Conservation (phyloP, 2,113 vertebrate species). For the Ammodytes dubius region DNA sequence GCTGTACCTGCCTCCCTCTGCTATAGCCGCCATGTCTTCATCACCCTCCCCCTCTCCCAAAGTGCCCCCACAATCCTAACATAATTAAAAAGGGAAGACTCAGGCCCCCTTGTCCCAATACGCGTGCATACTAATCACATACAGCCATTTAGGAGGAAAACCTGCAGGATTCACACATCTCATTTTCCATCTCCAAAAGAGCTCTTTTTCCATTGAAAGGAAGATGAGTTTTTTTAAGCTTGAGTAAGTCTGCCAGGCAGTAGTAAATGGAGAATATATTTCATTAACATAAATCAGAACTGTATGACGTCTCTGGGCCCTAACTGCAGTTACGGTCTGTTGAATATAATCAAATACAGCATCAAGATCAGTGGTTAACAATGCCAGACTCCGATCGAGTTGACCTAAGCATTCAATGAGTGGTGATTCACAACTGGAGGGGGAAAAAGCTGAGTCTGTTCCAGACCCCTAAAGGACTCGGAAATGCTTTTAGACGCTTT, state of each 20-base stretch:
- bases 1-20: constrained; percentile 50
- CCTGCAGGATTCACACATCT: constrained; percentile 79
- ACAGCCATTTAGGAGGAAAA: constrained; percentile 74
- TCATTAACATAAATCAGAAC: constrained; percentile 82
- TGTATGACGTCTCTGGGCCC: constrained; percentile 62
- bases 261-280: constrained; percentile 78
- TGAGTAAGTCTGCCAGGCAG: constrained; percentile 75
- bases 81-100: constrained; percentile 78
- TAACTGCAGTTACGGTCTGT: constrained; percentile 65
- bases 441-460: constrained; percentile 29
- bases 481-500: constrained; percentile 12
- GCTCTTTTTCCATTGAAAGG: constrained; percentile 77
- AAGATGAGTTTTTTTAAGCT: constrained; percentile 81
- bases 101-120: constrained; percentile 51
- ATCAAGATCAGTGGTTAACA: constrained; percentile 60
- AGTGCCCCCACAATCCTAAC: constrained; percentile 43
- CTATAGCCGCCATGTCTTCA: constrained; percentile 33
- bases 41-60: background rate
- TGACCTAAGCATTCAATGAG: constrained; percentile 49
- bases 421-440: constrained; percentile 28
- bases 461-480: background rate
- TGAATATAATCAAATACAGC: constrained; percentile 70
- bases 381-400: constrained; percentile 38
- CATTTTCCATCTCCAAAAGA: constrained; percentile 79
- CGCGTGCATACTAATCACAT: constrained; percentile 77